Evolutionary conservation across 2,888 invertebrate genomes (phyloP), one percentile per base, ranked within the genome.

Genomic region (Sinodicranocentrus sp.): DNA sequence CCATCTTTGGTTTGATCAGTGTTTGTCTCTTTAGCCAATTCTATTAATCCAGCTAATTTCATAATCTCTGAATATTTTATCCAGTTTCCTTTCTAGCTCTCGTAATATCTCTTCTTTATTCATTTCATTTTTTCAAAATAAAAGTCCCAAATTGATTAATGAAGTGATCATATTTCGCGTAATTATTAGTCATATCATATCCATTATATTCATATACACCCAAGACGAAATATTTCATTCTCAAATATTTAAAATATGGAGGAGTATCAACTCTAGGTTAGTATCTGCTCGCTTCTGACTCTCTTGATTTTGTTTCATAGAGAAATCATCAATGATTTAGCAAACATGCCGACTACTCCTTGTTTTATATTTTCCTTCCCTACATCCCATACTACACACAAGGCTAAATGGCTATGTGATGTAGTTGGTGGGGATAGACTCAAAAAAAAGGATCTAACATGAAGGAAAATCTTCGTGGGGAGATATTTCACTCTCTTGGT

Each of bases 341-440:
- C 70, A 70, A 70, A 70, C 54, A 70, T 70, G 70, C 70, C 70
- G 70, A 26, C 70, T 54, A 52, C 48, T 67, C 43, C 23, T 8
- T 44, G 44, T 21, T 67, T 39, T 19, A 28, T 15, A 10, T 48
- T 48, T 48, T 10, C 17, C 2, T 19, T 13, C 39, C 43, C 8
- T 13, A n/a, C 44, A 8, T 19, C 43, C 23, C 23, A 28, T 28
- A 63, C 63, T 6, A 28, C 63, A 28, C 17, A 63, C 17, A 5
- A 28, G 1, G 63, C 28, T 8, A 15, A 33, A 10, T 10, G 33
- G 33, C 33, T 33, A 33, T 33, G 33, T 6, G 33, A 33, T 33
- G 5, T 6, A 33, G n/a, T n/a, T n/a, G n/a, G 5, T 33, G 33
- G 10, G 10, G 33, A 33, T 33, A 33, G 33, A 52, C 52, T 19